A percentile compares a stretch with the other conserved stretches of the same genome.
These are phyloP conservation scores for Dryococelus australis DNA, from an alignment of 2,888 invertebrate species.

Conservation along the genomic window DNA sequence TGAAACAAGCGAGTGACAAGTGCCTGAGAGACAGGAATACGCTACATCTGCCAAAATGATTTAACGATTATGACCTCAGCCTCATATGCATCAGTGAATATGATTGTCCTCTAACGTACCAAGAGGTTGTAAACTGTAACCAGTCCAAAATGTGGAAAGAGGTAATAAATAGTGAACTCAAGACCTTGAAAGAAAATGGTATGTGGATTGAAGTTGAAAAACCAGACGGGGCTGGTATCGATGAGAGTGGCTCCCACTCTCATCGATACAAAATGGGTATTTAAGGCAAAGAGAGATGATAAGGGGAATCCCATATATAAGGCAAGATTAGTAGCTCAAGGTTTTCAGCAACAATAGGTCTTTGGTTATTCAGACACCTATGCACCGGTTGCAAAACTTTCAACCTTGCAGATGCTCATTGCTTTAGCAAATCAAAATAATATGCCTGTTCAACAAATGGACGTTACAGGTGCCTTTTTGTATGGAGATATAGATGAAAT, in stretches of 20 bases:
- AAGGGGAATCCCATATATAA: background rate
- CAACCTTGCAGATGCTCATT: background rate
- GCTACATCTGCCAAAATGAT: background rate
- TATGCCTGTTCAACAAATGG: background rate
- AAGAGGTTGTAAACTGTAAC: background rate
- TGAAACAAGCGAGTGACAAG: background rate
- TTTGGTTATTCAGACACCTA: background rate
- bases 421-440: background rate
- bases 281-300: background rate
- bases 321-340: background rate
- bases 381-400: background rate
- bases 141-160: background rate
- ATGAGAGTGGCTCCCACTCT: no score
- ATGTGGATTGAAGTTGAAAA: background rate
- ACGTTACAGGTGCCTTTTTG: no score
- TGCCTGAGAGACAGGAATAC: background rate
- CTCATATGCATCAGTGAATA: no score
- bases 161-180: background rate
- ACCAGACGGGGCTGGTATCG: background rate
- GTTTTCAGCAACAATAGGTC: background rate
- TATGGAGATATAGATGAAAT: background rate
- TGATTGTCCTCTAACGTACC: background rate
- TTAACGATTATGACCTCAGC: background rate
- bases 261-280: background rate
- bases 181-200: no score